These are phyloP conservation scores for Taurulus bubalis DNA, from an alignment of 2,113 vertebrate species.

Conservation along the genomic window DNA sequence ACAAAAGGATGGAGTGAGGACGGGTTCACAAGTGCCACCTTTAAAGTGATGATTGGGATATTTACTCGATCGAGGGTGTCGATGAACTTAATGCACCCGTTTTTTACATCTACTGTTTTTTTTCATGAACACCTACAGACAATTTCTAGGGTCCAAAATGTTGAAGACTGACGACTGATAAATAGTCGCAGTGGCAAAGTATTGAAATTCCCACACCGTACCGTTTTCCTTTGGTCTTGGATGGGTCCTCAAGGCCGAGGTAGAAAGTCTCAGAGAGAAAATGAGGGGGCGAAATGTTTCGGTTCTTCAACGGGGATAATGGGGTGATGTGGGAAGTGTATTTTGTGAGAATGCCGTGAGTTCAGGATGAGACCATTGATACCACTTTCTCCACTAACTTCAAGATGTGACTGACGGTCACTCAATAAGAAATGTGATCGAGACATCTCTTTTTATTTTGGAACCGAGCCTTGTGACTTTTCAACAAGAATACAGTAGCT, in stretches of 20 bases:
- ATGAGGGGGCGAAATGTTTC: background rate
- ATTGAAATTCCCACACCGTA: background rate
- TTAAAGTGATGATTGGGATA: background rate
- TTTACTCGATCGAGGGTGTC: background rate
- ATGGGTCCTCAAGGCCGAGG: background rate
- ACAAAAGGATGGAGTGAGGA: slow-evolving; percentile 7
- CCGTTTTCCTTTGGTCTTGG: background rate
- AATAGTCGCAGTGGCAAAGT: background rate
- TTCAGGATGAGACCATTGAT: background rate
- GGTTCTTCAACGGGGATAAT: background rate
- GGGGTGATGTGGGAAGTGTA: background rate
- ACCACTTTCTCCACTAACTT: background rate
- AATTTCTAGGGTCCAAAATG: background rate
- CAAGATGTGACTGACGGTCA: background rate
- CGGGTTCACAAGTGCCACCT: slow-evolving; percentile 8
- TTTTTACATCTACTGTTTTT: background rate
- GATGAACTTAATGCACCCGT: background rate
- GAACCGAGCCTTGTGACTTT: background rate
- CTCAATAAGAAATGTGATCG: too few relatives aligned
- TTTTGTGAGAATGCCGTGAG: background rate
- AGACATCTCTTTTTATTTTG: background rate
- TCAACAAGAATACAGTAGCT: too few relatives aligned
- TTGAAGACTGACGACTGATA: background rate
- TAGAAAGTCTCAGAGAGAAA: background rate
- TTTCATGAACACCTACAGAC: background rate